phyloP scores from a whole-genome alignment of 2,113 vertebrate species.

The Heterotis niloticus region DNA sequence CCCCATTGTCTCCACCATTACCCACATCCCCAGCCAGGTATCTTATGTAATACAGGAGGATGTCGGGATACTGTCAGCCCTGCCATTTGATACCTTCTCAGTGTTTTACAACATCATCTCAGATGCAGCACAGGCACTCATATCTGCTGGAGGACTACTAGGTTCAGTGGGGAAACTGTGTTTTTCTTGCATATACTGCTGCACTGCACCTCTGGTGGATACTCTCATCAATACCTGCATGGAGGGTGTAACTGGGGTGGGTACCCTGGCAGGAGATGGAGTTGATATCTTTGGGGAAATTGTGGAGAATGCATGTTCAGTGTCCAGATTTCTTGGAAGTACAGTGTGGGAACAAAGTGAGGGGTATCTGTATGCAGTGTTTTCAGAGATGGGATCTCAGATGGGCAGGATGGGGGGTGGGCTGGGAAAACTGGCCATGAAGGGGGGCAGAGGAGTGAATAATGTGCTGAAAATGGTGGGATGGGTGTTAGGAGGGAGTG shows the following conservation, averaged over 20 bases:
- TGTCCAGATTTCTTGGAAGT: conserved; percentile 50
- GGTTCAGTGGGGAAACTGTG: conserved; percentile 40
- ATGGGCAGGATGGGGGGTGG: conserved; percentile 50
- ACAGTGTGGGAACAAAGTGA: conserved; percentile 44
- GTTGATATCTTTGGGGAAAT: conserved; percentile 46
- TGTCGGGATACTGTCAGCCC: conserved; percentile 48
- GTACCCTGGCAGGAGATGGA: conserved; percentile 52
- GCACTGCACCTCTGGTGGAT: conserved; percentile 48
- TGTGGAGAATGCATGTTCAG: conserved; percentile 52
- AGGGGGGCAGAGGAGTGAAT: conserved; percentile 48
- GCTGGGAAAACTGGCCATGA: conserved; percentile 50
- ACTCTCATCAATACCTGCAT: conserved; percentile 52
- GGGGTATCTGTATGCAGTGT: conserved; percentile 49
- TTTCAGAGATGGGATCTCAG: conserved; percentile 61
- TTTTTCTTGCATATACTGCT: conserved; percentile 42
- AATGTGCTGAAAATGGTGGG: conserved; percentile 37
- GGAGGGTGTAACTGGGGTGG: conserved; percentile 54
- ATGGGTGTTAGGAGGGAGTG: conserved; percentile 37
- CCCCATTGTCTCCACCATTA: conserved; percentile 54
- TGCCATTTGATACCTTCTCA: conserved; percentile 53
- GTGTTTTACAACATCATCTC: conserved; percentile 55
- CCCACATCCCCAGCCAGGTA: conserved; percentile 57
- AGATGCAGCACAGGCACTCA: conserved; percentile 48
- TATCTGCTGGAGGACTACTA: conserved; percentile 42
- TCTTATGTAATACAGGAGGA: conserved; percentile 61